Percentiles rank a stretch among this genome's conserved stretches.
These are phyloP conservation scores for Illadopsis cleaveri DNA, from an alignment of 2,113 vertebrate species.

Conservation along the genomic window DNA sequence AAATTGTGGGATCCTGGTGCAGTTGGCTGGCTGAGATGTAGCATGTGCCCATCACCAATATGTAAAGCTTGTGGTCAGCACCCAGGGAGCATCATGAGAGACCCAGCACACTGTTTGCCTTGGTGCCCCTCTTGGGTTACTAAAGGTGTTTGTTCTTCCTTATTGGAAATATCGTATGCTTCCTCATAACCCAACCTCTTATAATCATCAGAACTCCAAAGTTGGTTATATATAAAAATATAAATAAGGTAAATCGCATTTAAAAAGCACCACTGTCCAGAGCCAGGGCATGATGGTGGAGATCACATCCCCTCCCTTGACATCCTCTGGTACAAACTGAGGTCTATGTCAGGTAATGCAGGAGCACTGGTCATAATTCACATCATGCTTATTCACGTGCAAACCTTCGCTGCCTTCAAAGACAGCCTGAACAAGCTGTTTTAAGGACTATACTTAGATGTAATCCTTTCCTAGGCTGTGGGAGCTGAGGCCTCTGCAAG, in stretches of 20 bases:
- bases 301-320: neutral
- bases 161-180: neutral
- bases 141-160: neutral
- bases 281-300: rapidly evolving
- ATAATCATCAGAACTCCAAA: neutral
- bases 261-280: rapidly evolving
- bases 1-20: neutral
- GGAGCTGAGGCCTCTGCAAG: neutral
- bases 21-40: neutral
- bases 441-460: rapidly evolving
- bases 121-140: neutral
- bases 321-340: neutral
- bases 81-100: rapidly evolving
- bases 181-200: neutral
- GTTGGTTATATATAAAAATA: neutral
- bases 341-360: neutral
- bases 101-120: rapidly evolving
- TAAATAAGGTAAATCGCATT: neutral
- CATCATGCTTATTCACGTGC: rapidly evolving
- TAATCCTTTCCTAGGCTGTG: neutral
- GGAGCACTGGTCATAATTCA: neutral
- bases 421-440: neutral
- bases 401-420: neutral
- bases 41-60: rapidly evolving
- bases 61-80: neutral